phyloP scores from a whole-genome alignment of 53 echinoderm and acorn worm species.

The Paelopatides confundens region DNA sequence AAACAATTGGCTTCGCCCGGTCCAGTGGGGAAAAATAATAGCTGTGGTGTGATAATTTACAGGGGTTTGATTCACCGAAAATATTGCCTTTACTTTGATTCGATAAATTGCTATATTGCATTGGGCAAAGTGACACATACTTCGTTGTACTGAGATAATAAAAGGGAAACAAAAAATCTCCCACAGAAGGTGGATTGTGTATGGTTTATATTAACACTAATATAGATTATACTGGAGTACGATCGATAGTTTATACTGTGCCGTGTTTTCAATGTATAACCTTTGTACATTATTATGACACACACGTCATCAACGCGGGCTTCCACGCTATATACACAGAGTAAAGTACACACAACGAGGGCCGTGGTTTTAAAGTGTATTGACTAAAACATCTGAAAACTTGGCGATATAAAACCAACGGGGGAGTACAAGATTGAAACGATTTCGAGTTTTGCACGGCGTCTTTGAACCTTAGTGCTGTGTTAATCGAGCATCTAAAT shows the following conservation, averaged over 20 bases:
- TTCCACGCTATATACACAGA: background rate
- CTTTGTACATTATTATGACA: too few relatives aligned
- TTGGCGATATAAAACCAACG: background rate
- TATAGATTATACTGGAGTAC: too few relatives aligned
- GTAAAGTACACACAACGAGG: conserved; percentile 31
- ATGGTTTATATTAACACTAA: too few relatives aligned
- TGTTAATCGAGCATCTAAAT: background rate
- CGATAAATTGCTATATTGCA: background rate
- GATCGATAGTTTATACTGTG: too few relatives aligned
- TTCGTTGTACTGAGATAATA: background rate
- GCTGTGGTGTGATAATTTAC: conserved; percentile 23
- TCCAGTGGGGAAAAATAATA: conserved; percentile 24
- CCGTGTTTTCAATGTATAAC: too few relatives aligned
- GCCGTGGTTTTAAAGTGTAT: background rate
- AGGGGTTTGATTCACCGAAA: background rate
- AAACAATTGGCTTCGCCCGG: conserved; percentile 29
- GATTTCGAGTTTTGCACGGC: background rate
- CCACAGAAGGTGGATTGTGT: too few relatives aligned
- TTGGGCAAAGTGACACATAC: background rate
- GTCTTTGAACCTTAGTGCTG: background rate
- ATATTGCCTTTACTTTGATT: background rate
- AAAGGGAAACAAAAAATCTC: too few relatives aligned
- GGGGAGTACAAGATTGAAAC: background rate
- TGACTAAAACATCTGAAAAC: background rate
- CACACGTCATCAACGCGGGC: too few relatives aligned